phyloP scores from a whole-genome alignment of 2,888 invertebrate genomes.

The Nephrocerus scutellatus region DNA sequence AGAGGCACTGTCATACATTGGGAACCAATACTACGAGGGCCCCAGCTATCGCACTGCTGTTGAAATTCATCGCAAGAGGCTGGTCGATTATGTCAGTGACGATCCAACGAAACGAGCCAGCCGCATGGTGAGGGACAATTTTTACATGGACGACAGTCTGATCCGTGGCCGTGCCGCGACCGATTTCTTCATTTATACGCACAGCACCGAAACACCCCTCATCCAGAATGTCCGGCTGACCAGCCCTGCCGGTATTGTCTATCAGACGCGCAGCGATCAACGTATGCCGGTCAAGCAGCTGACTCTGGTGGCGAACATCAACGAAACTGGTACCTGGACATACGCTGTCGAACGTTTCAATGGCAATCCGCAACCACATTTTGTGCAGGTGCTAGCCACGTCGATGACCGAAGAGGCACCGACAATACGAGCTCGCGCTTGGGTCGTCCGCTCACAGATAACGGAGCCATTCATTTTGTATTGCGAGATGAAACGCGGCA shows the following conservation, averaged over 20 bases:
- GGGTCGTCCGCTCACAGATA: constrained; percentile 42
- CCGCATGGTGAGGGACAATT: constrained; percentile 50
- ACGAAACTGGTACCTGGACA: constrained; percentile 56
- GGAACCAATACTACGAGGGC: constrained; percentile 49
- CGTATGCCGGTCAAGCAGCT: constrained; percentile 50
- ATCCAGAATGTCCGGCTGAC: constrained; percentile 49
- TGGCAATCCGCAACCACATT: constrained; percentile 56
- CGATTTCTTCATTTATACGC: constrained; percentile 51
- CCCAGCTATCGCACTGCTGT: constrained; percentile 34
- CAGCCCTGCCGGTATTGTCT: constrained; percentile 50
- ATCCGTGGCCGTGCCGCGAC: constrained; percentile 38
- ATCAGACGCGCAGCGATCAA: constrained; percentile 48
- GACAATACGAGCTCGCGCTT: constrained; percentile 44
- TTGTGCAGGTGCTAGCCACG: constrained; percentile 55
- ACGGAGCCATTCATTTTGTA: constrained; percentile 50
- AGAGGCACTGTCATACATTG: constrained; percentile 49
- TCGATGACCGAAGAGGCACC: constrained; percentile 39
- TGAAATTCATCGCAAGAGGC: constrained; percentile 37
- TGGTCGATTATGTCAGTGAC: constrained; percentile 22
- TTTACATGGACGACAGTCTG: constrained; percentile 50
- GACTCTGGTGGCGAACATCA: constrained; percentile 49
- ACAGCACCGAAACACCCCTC: constrained; percentile 50
- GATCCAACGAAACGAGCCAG: constrained; percentile 16
- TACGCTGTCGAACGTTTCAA: constrained; percentile 53
- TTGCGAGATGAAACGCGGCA: constrained; percentile 52